Percentiles rank a stretch among this genome's conserved stretches.
Conservation (phyloP, 2,113 vertebrate species). For the Gymnogyps californianus region DNA sequence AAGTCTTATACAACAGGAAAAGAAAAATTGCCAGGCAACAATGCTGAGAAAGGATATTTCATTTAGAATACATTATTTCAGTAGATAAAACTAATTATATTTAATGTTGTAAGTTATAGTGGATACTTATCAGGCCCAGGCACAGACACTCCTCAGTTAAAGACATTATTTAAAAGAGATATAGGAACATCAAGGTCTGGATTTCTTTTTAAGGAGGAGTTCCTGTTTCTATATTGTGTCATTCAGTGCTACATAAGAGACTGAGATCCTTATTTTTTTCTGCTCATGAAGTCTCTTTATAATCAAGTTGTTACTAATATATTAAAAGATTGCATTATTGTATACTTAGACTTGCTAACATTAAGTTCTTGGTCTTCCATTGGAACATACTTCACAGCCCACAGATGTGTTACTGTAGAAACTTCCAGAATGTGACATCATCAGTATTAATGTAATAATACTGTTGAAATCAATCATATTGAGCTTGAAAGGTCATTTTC, state of each 20-base stretch:
- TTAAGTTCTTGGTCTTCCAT: background rate
- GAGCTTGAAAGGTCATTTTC: constrained; percentile 3
- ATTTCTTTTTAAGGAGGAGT: background rate
- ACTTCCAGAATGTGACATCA: background rate
- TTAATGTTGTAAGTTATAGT: background rate
- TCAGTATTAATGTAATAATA: background rate
- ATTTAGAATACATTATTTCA: background rate
- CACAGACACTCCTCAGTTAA: background rate
- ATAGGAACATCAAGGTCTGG: background rate
- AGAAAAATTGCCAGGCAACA: background rate
- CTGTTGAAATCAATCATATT: background rate
- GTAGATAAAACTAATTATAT: background rate
- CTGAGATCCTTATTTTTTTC: background rate
- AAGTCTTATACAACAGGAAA: background rate
- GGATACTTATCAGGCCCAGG: background rate
- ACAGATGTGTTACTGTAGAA: background rate
- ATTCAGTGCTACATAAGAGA: background rate
- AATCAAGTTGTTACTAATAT: background rate
- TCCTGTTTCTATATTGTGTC: background rate
- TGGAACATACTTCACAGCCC: background rate
- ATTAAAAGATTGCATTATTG: background rate
- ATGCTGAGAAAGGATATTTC: background rate
- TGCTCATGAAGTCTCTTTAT: background rate
- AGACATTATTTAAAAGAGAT: background rate
- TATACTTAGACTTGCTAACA: background rate